Conservation (phyloP, 2,113 vertebrate genomes). For the Leptodactylus fuscus region DNA sequence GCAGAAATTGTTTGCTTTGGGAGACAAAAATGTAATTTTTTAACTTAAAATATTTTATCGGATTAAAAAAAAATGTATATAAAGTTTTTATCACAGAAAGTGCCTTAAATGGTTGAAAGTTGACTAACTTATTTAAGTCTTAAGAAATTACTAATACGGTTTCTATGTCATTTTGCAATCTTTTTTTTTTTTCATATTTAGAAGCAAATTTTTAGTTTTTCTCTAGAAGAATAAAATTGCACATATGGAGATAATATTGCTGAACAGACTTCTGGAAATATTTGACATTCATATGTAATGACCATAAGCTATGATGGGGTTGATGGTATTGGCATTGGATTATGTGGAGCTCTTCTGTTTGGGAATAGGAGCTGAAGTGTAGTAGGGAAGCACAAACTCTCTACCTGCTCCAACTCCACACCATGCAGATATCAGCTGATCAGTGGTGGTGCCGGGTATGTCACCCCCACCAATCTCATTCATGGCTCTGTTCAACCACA, state of each 20-base stretch:
- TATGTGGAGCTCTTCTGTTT: neutral
- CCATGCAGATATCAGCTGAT: too few species aligned
- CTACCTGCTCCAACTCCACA: too few species aligned
- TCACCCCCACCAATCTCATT: too few species aligned
- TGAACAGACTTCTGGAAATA: neutral
- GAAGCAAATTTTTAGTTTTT: neutral
- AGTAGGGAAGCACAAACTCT: too few species aligned
- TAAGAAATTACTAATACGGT: neutral
- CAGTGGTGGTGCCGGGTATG: too few species aligned
- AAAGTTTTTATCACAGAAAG: neutral
- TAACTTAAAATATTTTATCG: neutral
- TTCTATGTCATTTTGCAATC: neutral
- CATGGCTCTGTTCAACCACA: too few species aligned
- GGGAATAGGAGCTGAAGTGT: too few species aligned
- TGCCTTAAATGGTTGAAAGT: slow-evolving; percentile 5
- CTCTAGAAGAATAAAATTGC: too few species aligned
- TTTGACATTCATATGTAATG: neutral
- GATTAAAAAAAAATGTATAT: slow-evolving; percentile 6
- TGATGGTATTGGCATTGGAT: neutral
- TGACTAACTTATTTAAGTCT: slow-evolving; percentile 11
- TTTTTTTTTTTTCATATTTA: neutral
- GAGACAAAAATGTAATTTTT: neutral
- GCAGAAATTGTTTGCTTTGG: neutral
- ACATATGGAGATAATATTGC: neutral
- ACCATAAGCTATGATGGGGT: neutral